These are phyloP conservation scores for Strigops habroptila DNA, from an alignment of 2,113 vertebrate genomes.

Conservation along the genomic window DNA sequence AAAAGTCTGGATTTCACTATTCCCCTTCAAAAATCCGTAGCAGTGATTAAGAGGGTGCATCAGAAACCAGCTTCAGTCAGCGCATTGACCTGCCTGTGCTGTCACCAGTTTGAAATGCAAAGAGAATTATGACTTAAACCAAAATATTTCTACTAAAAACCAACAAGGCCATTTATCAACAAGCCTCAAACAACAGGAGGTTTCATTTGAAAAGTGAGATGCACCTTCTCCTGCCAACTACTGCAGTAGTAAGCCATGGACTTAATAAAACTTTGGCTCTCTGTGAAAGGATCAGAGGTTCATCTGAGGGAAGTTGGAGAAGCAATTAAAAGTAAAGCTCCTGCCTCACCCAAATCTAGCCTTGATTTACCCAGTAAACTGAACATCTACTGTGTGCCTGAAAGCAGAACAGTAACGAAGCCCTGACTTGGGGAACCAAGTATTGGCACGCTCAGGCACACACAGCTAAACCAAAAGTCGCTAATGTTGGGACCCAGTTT, in stretches of 20 bases:
- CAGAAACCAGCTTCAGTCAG: not conserved
- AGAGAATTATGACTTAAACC: not conserved
- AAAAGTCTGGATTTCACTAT: not conserved
- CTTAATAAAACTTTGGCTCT: not conserved
- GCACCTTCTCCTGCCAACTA: not conserved
- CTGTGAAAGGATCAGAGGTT: not conserved
- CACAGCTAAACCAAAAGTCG: not conserved
- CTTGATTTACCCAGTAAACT: constrained; percentile 3
- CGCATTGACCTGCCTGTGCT: not conserved
- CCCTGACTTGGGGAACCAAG: not conserved
- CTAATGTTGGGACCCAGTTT: not conserved
- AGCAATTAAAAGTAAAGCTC: constrained; percentile 34
- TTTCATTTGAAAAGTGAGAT: constrained; percentile 28
- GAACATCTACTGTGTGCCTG: not conserved
- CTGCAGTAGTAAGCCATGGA: not conserved
- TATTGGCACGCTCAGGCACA: not conserved
- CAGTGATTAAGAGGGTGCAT: not conserved
- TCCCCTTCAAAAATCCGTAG: not conserved
- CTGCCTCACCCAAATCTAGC: not conserved
- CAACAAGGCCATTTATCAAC: constrained; percentile 11
- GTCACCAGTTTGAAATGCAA: not conserved
- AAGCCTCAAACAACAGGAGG: not conserved
- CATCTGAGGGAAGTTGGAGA: not conserved
- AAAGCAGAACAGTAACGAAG: not conserved
- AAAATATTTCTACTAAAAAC: constrained; percentile 6